Conservation (phyloP, 2,797 vertebrate genomes). For the Propithecus perrieri region DNA sequence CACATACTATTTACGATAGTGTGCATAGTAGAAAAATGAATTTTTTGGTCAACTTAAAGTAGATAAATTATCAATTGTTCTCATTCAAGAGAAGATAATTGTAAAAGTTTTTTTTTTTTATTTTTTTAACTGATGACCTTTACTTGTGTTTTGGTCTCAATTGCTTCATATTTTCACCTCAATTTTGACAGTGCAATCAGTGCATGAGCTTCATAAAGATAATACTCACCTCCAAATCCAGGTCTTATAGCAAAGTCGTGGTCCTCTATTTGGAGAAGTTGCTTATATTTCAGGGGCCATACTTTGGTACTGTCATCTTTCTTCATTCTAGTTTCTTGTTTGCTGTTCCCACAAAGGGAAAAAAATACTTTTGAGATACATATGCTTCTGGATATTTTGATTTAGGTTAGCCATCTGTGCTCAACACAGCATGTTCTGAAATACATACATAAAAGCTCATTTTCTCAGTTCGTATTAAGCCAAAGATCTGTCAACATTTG, state of each 20-base stretch:
- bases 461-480: conserved; percentile 11
- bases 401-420: neutral
- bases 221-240: conserved; percentile 92
- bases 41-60: neutral
- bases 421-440: neutral
- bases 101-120: neutral
- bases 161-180: neutral
- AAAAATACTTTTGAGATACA: conserved; percentile 2
- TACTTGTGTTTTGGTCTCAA: neutral
- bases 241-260: conserved; percentile 95
- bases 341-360: conserved; percentile 51
- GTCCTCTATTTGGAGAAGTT: conserved; percentile 93
- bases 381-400: neutral
- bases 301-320: conserved; percentile 93
- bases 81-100: neutral
- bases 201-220: neutral
- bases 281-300: conserved; percentile 90
- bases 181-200: neutral
- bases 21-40: neutral
- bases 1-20: neutral
- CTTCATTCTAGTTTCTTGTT: conserved; percentile 86
- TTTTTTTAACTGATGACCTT: neutral
- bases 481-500: neutral
- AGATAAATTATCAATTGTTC: neutral
- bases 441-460: neutral